Evolutionary conservation across 2,888 invertebrate genomes (phyloP).

Genomic region (Meghimatium bilineatum): DNA sequence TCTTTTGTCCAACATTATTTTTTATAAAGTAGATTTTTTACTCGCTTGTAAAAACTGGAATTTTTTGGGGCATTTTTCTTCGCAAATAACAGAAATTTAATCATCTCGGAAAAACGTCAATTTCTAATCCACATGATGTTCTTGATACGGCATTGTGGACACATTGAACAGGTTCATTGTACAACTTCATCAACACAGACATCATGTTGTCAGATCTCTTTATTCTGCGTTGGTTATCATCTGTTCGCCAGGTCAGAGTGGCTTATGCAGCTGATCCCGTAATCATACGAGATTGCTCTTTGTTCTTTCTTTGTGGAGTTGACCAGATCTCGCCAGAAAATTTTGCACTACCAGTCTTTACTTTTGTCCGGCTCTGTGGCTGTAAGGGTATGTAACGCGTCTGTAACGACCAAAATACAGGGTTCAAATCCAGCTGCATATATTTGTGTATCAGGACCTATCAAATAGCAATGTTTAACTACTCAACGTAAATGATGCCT

Average conservation of each 20-base stretch:
- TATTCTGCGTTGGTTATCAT: background rate
- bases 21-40: no score
- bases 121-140: background rate
- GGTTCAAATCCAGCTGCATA: no score
- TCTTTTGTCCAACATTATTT: no score
- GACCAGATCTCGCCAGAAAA: background rate
- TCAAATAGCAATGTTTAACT: no score
- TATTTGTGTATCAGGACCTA: no score
- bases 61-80: background rate
- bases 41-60: background rate
- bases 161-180: constrained; percentile 10
- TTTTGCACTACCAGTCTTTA: background rate
- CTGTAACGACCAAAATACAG: no score
- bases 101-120: constrained; percentile 9
- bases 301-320: background rate
- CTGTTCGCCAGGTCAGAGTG: constrained; percentile 5
- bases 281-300: constrained; percentile 20
- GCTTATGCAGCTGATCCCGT: background rate
- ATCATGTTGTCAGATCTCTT: background rate
- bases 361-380: no score
- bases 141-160: constrained; percentile 19
- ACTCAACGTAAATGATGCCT: no score
- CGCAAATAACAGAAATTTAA: constrained; percentile 14
- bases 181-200: constrained; percentile 2
- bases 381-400: no score